Conservation (phyloP, 2,888 invertebrate genomes). For the Orthosia cruda region DNA sequence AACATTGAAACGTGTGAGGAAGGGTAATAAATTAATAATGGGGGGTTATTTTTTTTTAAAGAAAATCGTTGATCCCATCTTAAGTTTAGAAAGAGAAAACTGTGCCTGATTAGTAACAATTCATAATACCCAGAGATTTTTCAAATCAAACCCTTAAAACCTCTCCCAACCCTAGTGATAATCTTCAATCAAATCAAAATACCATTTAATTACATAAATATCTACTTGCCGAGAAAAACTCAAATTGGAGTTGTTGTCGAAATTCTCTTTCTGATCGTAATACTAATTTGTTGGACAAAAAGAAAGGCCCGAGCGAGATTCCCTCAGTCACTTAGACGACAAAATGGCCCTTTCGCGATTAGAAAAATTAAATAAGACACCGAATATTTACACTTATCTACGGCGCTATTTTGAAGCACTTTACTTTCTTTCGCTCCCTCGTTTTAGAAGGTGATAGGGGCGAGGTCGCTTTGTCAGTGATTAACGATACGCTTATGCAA, state of each 20-base stretch:
- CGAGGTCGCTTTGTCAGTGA: conserved; percentile 65
- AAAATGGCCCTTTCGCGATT: conserved; percentile 68
- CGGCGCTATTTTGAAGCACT: conserved; percentile 83
- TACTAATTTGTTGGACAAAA: conserved; percentile 55
- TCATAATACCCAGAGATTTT: not conserved
- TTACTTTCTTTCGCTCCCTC: conserved; percentile 75
- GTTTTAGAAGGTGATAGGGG: conserved; percentile 66
- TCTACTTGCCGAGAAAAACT: conserved; percentile 6
- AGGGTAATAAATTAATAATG: not conserved
- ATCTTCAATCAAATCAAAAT: conserved; percentile 21
- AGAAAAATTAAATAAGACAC: conserved; percentile 83
- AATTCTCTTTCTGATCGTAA: conserved; percentile 50
- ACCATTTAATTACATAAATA: conserved; percentile 18
- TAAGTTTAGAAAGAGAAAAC: not conserved
- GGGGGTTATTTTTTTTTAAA: not conserved
- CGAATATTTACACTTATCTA: conserved; percentile 83
- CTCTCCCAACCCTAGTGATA: conserved; percentile 9
- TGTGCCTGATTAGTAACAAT: not conserved
- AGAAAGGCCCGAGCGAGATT: conserved; percentile 47
- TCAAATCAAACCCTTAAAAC: conserved; percentile 2
- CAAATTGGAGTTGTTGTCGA: conserved; percentile 20
- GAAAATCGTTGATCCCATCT: not conserved
- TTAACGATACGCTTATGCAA: not conserved
- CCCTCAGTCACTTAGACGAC: conserved; percentile 57
- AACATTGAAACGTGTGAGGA: not conserved